A percentile compares a stretch with the other conserved stretches of the same genome.
phyloP scores from a whole-genome alignment of 2,113 vertebrate genomes.

The Oceanites oceanicus region DNA sequence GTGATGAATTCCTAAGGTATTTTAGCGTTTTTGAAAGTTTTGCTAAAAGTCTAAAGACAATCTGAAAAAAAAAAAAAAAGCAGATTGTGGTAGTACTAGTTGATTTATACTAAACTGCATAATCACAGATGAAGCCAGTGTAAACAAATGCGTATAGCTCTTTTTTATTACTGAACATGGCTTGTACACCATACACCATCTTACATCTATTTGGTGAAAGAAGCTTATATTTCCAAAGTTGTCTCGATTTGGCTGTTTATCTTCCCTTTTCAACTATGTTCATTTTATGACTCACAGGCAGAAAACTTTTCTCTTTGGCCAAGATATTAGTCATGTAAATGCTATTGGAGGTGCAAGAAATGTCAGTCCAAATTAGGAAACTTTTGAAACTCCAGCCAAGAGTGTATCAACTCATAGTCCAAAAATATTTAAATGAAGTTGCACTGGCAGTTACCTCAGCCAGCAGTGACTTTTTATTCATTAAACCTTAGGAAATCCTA shows the following conservation, averaged over 20 bases:
- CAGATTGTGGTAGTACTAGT: neutral
- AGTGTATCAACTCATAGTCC: neutral
- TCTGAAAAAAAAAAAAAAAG: neutral
- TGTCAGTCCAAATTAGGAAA: slow-evolving; percentile 50
- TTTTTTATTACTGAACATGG: neutral
- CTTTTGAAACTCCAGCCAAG: slow-evolving; percentile 17
- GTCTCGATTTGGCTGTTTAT: neutral
- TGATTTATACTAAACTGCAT: neutral
- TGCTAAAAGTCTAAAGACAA: neutral
- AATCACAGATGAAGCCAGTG: neutral
- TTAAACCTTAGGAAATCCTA: neutral
- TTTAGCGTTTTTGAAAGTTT: neutral
- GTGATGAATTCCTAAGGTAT: neutral
- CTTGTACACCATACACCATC: neutral
- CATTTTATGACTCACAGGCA: slow-evolving; percentile 39
- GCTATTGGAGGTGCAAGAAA: slow-evolving; percentile 48
- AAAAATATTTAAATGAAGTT: slow-evolving; percentile 26
- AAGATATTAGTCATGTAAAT: slow-evolving; percentile 56
- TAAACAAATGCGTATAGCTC: neutral
- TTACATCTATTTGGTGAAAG: neutral
- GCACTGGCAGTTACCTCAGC: neutral
- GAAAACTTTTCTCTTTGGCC: neutral
- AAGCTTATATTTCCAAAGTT: neutral
- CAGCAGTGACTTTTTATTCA: neutral
- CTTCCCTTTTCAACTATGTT: neutral